phyloP scores from a whole-genome alignment of 1,140 invertebrate genomes.

The Pogonognathellus flavescens region DNA sequence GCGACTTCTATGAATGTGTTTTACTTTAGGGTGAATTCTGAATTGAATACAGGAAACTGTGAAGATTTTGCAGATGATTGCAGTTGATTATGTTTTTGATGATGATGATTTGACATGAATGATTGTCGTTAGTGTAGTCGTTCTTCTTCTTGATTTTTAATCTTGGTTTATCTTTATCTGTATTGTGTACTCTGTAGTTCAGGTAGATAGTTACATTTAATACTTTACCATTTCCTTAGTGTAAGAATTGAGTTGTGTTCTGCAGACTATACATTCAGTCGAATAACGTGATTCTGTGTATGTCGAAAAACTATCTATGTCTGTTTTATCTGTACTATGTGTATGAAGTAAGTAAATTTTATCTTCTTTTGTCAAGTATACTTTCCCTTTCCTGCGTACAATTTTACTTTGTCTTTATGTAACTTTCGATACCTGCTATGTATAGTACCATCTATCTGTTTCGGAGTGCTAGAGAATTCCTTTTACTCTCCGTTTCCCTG shows the following conservation, averaged over 20 bases:
- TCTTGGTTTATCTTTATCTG: neutral
- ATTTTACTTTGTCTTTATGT: neutral
- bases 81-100: constrained; percentile 20
- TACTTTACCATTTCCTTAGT: no score
- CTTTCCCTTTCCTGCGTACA: neutral
- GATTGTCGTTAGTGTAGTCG: constrained; percentile 20
- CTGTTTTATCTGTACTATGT: no score
- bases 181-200: neutral
- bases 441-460: neutral
- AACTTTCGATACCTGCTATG: neutral
- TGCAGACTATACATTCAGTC: neutral
- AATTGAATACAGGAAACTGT: neutral
- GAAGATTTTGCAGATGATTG: neutral
- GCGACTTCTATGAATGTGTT: neutral
- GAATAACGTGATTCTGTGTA: neutral
- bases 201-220: neutral
- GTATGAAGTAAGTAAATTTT: constrained; percentile 5
- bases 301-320: neutral
- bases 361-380: neutral
- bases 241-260: neutral
- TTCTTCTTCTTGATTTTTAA: constrained; percentile 5
- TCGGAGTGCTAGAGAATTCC: neutral
- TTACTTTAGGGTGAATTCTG: no score
- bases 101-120: constrained; percentile 41
- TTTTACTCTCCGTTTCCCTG: neutral